These are phyloP conservation scores for Portunus trituberculatus DNA, from an alignment of 1,140 invertebrate species.

Conservation along the genomic window DNA sequence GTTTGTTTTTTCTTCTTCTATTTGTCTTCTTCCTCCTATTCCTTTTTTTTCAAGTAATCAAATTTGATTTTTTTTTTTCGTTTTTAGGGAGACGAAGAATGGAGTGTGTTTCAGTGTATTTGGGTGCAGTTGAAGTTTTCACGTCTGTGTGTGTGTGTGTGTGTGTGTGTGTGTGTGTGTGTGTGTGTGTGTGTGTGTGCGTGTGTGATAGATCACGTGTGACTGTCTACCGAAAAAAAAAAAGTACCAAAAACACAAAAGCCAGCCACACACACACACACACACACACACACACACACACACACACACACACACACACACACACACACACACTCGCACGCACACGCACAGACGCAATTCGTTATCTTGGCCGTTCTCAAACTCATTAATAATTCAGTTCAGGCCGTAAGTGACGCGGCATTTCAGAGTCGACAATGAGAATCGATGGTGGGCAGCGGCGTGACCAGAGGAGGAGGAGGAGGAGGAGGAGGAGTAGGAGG, in stretches of 20 bases:
- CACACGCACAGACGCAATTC: too few species aligned
- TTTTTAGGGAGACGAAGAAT: too few species aligned
- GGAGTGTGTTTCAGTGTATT: too few species aligned
- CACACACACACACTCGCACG: too few species aligned
- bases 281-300: too few species aligned
- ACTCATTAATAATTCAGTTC: constrained; percentile 65
- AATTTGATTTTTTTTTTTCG: too few species aligned
- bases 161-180: not conserved
- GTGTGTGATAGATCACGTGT: not conserved
- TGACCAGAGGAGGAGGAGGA: not conserved
- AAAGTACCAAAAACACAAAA: too few species aligned
- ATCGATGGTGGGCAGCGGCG: constrained; percentile 51
- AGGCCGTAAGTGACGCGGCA: constrained; percentile 64
- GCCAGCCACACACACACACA: too few species aligned
- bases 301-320: too few species aligned
- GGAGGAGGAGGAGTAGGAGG: not conserved
- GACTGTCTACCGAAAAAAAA: not conserved
- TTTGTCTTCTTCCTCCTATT: too few species aligned
- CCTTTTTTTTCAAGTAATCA: not conserved
- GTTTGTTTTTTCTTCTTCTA: too few species aligned
- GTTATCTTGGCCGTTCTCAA: not conserved
- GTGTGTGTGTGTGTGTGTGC: constrained; percentile 3
- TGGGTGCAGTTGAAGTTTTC: too few species aligned
- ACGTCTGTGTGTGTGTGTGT: constrained; percentile 30
- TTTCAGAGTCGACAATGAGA: constrained; percentile 59